Base-by-base conservation (phyloP, 2,113 vertebrate genomes). In the Otis tarda region DNA sequence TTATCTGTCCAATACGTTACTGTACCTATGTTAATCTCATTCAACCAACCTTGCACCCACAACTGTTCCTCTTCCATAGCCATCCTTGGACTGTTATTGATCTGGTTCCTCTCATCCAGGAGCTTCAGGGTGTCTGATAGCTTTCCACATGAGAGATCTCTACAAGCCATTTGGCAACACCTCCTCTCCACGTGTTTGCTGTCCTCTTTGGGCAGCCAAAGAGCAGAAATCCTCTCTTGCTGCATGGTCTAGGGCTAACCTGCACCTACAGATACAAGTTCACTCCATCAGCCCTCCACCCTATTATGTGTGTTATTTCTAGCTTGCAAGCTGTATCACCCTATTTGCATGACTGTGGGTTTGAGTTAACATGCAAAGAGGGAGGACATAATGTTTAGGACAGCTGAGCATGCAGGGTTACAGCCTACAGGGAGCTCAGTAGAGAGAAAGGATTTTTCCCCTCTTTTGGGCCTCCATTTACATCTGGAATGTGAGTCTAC, bases 251-350 rank as follows among this genome's bases (percentile, higher is more conserved):
- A 24, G 33, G 55, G 15, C 31, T 84, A 71, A 73, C 31, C 28
- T 25, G 21, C 30, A 83, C 9, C 37, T 80, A 18, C 16, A 70
- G 35, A 61, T 25, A 10, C 43, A 76, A 14, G 19, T 49, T 80
- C 24, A 67, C 17, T 55, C 25, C 37, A 78, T 5, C 41, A 87
- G 30, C 27, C 22, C 28, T 65, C 15, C 35, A 65, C 16, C 1
- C 20, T 63, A 16, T 31, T 9, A 63, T 0, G 0, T 12, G 3
- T 12, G 6, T 21, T 0, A 49, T 69, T 57, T 75, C 41, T 75
- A 84, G n/a, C 28, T 41, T 70, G 73, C 31, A 74, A 81, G 45
- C 4, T 70, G 39, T 21, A 53, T n/a, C 35, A 14, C 9, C 10
- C 24, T 74, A 21, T 55, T 84, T 65, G 27, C 7, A 3, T 24